Conservation (phyloP, 2,797 vertebrate species). For the Eidolon dupreanum region DNA sequence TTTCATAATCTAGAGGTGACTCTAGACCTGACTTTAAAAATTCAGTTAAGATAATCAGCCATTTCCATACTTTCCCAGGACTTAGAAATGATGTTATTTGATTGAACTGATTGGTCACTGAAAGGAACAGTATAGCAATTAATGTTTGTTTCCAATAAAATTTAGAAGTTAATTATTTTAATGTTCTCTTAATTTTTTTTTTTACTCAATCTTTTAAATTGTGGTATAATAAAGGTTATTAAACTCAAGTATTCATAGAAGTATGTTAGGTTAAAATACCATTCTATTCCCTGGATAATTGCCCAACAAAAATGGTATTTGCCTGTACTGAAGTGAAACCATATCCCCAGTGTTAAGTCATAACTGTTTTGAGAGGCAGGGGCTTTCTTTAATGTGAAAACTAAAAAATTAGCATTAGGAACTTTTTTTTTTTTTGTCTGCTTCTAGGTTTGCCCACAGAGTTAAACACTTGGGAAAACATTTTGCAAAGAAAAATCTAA, state of each 20-base stretch:
- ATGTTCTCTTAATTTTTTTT: neutral
- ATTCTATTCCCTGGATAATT: neutral
- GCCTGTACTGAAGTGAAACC: neutral
- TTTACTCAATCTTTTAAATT: neutral
- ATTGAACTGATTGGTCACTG: neutral
- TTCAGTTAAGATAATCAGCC: neutral
- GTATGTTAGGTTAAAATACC: neutral
- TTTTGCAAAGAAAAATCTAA: constrained; percentile 68
- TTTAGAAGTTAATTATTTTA: neutral
- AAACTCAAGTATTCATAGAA: neutral
- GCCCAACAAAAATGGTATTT: neutral
- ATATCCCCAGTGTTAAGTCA: neutral
- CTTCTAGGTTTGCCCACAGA: neutral
- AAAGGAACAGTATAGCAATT: neutral
- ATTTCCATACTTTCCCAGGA: neutral
- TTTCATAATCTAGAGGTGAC: neutral
- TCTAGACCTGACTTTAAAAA: neutral
- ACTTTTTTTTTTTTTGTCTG: neutral
- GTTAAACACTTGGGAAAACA: constrained; percentile 67
- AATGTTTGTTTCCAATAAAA: neutral
- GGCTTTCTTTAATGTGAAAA: constrained; percentile 9
- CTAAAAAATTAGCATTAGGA: constrained; percentile 13
- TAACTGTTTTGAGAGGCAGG: neutral
- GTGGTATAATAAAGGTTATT: neutral
- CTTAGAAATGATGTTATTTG: constrained; percentile 18